Evolutionary conservation across 1,140 invertebrate species (phyloP).

Genomic region (Babylonia areolata): DNA sequence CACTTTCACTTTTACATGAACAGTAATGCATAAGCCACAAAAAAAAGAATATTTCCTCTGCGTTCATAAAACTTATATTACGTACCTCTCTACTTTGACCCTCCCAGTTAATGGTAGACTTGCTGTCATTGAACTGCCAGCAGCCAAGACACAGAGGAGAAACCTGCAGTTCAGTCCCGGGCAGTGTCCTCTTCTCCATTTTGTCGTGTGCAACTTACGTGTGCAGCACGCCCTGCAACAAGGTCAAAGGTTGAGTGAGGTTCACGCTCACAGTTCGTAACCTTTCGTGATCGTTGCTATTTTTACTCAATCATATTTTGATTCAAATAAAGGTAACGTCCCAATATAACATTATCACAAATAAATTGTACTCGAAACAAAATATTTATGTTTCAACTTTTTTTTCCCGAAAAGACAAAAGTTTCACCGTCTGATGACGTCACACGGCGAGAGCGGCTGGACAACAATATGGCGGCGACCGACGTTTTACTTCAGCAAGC

Average conservation of each 20-base stretch:
- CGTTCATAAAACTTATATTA: neutral
- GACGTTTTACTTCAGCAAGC: conserved; percentile 82
- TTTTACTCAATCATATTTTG: neutral
- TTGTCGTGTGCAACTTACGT: neutral
- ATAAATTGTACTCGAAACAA: too few species aligned
- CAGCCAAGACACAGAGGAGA: conserved; percentile 69
- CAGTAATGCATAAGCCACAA: too few species aligned
- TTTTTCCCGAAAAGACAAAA: neutral
- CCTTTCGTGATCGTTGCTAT: neutral
- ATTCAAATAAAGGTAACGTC: neutral
- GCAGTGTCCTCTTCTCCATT: conserved; percentile 61
- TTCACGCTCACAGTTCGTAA: neutral
- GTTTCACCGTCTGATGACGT: conserved; percentile 3
- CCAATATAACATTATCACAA: neutral
- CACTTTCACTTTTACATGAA: too few species aligned
- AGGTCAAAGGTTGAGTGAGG: conserved; percentile 5
- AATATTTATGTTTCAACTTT: neutral
- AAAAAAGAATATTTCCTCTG: too few species aligned
- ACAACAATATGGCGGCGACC: conserved; percentile 63
- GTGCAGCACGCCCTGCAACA: neutral
- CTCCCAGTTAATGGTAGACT: conserved; percentile 64
- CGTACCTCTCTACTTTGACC: conserved; percentile 63
- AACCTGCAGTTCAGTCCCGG: conserved; percentile 67
- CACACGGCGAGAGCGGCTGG: conserved; percentile 18
- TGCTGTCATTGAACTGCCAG: conserved; percentile 72